A percentile compares a stretch with the other conserved stretches of the same genome.
These are phyloP conservation scores for Caranx ignobilis DNA, from an alignment of 2,113 vertebrate genomes.

Conservation along the genomic window DNA sequence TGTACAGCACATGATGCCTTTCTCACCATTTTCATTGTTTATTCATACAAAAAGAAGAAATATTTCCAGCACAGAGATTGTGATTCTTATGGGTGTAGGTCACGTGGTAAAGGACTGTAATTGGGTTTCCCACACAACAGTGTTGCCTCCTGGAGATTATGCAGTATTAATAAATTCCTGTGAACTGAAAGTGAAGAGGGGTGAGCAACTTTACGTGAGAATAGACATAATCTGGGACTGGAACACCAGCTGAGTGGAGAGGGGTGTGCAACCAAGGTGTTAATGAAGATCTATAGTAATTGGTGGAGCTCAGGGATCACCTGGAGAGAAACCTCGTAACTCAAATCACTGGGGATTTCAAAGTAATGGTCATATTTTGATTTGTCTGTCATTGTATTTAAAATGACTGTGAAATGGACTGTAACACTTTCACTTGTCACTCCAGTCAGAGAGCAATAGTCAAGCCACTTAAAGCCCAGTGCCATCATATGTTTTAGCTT, in stretches of 20 bases:
- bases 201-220: slow-evolving; percentile 12
- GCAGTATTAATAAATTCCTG: slow-evolving; percentile 42
- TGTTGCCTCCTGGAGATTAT: slow-evolving; percentile 33
- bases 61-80: neutral
- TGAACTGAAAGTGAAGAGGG: slow-evolving; percentile 39
- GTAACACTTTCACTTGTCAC: neutral
- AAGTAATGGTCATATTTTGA: slow-evolving; percentile 27
- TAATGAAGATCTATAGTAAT: slow-evolving; percentile 7
- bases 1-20: neutral
- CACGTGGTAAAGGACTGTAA: slow-evolving; percentile 14
- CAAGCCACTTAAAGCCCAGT: slow-evolving; percentile 16
- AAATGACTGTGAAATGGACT: slow-evolving; percentile 10
- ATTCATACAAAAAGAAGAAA: too few species aligned
- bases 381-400: neutral
- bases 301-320: slow-evolving; percentile 10
- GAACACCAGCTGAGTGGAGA: neutral
- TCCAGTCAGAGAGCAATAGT: slow-evolving; percentile 12
- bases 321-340: neutral
- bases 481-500: slow-evolving; percentile 18
- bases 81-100: slow-evolving; percentile 5
- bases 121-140: slow-evolving; percentile 29
- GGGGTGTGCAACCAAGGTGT: neutral
- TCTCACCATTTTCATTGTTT: neutral
- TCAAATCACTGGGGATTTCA: slow-evolving; percentile 4
- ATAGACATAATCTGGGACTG: slow-evolving; percentile 6